Conservation (phyloP, 2,888 invertebrate species). For the Hemistola chrysoprasaria region DNA sequence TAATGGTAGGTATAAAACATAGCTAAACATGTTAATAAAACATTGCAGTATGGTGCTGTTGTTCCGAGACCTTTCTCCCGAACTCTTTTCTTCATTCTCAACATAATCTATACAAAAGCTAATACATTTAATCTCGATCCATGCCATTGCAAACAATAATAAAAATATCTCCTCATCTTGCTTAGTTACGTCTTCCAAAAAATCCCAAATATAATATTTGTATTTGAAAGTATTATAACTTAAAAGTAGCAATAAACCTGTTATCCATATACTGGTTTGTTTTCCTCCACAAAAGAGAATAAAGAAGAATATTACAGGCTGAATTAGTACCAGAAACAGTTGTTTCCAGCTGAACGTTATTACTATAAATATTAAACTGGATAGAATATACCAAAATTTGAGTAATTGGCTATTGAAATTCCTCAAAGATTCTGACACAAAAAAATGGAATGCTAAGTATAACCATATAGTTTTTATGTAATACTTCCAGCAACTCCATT, state of each 20-base stretch:
- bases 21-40: slow-evolving; percentile 84
- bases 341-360: slow-evolving; percentile 73
- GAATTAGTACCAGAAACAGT: slow-evolving; percentile 71
- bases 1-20: slow-evolving; percentile 92
- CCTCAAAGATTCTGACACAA: slow-evolving; percentile 76
- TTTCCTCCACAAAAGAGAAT: slow-evolving; percentile 70
- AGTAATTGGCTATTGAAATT: slow-evolving; percentile 44
- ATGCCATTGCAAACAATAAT: slow-evolving; percentile 82
- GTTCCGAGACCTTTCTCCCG: slow-evolving; percentile 11
- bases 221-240: slow-evolving; percentile 76
- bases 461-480: slow-evolving; percentile 75
- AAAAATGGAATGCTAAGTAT: slow-evolving; percentile 80
- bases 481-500: slow-evolving; percentile 86
- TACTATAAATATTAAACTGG: slow-evolving; percentile 72
- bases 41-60: slow-evolving; percentile 24
- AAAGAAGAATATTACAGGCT: slow-evolving; percentile 78
- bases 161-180: slow-evolving; percentile 79
- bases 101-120: slow-evolving; percentile 86
- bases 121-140: slow-evolving; percentile 89
- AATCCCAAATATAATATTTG: slow-evolving; percentile 68
- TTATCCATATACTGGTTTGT: slow-evolving; percentile 79
- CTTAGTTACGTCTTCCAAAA: slow-evolving; percentile 63
- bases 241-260: slow-evolving; percentile 71
- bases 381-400: slow-evolving; percentile 79
- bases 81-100: slow-evolving; percentile 42